Percentiles rank a stretch among this genome's conserved stretches.
phyloP scores from a whole-genome alignment of 2,113 vertebrate species.

The Microtus richardsoni region DNA sequence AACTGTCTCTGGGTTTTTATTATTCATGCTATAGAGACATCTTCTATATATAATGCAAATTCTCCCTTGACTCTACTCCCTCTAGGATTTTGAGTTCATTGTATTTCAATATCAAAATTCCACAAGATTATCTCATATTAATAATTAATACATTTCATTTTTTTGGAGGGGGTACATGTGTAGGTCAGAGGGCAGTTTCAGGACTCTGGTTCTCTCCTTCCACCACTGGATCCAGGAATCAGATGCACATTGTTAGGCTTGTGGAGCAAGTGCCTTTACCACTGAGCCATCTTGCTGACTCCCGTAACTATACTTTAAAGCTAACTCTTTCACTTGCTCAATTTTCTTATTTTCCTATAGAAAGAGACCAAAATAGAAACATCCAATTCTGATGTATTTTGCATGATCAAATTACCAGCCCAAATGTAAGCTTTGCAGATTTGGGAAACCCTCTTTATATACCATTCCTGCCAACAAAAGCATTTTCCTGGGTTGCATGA shows the following conservation, averaged over 20 bases:
- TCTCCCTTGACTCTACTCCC: conserved; percentile 10
- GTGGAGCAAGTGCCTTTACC: background rate
- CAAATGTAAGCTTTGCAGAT: conserved; percentile 24
- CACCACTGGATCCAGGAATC: background rate
- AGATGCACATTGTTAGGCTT: background rate
- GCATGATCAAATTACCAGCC: conserved; percentile 25
- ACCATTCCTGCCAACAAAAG: background rate
- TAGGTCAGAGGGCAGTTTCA: background rate
- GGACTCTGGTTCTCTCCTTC: background rate
- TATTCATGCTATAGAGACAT: background rate
- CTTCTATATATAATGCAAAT: conserved; percentile 34
- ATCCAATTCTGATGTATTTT: conserved; percentile 39
- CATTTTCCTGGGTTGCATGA: background rate
- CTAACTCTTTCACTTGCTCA: conserved; percentile 7
- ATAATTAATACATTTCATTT: background rate
- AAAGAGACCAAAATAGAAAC: conserved; percentile 42
- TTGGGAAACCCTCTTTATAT: conserved; percentile 37
- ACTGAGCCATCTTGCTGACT: background rate
- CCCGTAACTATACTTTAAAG: conserved; percentile 26
- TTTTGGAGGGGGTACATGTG: background rate
- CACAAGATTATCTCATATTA: background rate
- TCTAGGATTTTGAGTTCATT: conserved; percentile 53
- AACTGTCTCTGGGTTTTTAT: too few relatives aligned
- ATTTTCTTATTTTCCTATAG: conserved; percentile 55
- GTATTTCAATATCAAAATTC: conserved; percentile 54